phyloP scores from a whole-genome alignment of 2,113 vertebrate species.

The Felis catus region DNA sequence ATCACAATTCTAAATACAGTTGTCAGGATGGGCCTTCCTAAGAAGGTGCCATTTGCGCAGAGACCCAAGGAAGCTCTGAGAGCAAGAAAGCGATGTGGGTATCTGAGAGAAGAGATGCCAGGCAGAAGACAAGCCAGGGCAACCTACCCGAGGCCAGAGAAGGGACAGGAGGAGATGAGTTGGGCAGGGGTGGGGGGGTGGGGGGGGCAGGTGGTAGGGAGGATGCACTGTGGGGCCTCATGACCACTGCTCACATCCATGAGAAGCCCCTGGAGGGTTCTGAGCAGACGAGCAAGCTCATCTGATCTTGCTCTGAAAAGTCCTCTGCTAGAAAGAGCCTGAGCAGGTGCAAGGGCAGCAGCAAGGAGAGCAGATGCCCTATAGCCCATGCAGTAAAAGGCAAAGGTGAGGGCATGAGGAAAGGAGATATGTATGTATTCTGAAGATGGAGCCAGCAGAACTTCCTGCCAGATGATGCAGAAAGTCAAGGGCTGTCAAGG shows the following conservation, averaged over 20 bases:
- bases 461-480: neutral
- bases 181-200: fast-evolving
- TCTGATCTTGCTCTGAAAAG: neutral
- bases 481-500: neutral
- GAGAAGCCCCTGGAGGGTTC: neutral
- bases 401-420: neutral
- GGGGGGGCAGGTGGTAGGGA: neutral
- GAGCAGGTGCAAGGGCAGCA: neutral
- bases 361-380: too few relatives aligned
- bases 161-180: neutral
- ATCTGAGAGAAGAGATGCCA: neutral
- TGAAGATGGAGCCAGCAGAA: neutral
- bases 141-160: neutral
- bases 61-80: neutral
- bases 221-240: neutral
- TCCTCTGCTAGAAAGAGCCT: neutral
- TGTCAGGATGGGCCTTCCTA: neutral
- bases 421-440: neutral
- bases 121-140: neutral
- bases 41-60: neutral
- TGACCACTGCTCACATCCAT: neutral
- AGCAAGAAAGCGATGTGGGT: neutral
- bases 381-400: neutral
- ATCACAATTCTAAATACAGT: neutral
- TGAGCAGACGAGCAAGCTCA: neutral